Base-by-base conservation (phyloP, 2,888 invertebrate genomes). In the Drosophila vallismaia region DNA sequence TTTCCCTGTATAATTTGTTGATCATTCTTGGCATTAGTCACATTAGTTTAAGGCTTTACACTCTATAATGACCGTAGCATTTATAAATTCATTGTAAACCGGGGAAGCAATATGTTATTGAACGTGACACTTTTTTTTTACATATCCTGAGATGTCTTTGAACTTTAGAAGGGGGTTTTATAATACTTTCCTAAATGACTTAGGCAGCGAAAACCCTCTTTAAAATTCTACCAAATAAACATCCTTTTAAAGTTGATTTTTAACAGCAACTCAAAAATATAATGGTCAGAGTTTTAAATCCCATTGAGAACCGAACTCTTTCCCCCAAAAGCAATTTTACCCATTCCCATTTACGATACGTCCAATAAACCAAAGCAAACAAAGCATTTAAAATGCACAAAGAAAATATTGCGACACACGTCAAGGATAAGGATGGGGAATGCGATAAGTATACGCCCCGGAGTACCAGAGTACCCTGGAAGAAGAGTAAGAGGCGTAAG, bases 381-480 rank as follows among this genome's bases (percentile, higher is more conserved):
- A 81, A 78, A 60, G 33, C 66, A 86, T 85, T 79, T 70, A 60
- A 85, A 81, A 84, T 83, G 68, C 82, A 76, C 51, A 74, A 64
- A 64, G 68, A 78, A 81, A 83, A 82, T 76, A 79, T 79, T 71
- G 70, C 75, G 73, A 71, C 76, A 67, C 69, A 71, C 40, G 71
- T 60, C 70, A 62, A 62, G 60, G 50, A 70, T 26, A 49, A 29
- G 71, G 49, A 19, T 53, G 46, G 54, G 51, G 62, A 59, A 10
- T 45, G 33, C 60, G 56, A 64, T 42, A 52, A 44, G 36, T 63
- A 50, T 64, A 49, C 60, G 28, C 31, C 10, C 36, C 12, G n/a
- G n/a, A 36, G 36, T 12, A 36, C 36, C 36, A 12, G 10, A 33
- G 33, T 1, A 33, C 1, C 19, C 0, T 12, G 36, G 36, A 6